Percentiles rank a stretch among this genome's conserved stretches.
Evolutionary conservation across 2,797 vertebrate genomes (phyloP).

Genomic region (Catamblyrhynchus diadema): DNA sequence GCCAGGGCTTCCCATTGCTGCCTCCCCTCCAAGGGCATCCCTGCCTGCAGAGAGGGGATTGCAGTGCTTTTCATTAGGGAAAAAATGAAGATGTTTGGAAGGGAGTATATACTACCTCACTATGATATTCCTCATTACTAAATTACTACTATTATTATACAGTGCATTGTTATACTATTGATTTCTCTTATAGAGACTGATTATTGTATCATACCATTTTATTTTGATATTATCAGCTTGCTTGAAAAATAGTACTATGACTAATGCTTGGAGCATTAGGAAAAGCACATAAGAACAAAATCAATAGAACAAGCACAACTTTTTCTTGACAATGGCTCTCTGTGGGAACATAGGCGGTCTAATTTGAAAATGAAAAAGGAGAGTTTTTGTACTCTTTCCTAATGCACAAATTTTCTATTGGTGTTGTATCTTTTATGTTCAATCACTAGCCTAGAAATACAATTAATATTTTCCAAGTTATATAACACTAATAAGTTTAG

Average conservation of each 20-base stretch:
- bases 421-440: not conserved
- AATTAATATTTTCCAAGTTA: not conserved
- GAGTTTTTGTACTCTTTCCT: not conserved
- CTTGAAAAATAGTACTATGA: not conserved
- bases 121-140: not conserved
- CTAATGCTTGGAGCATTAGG: not conserved
- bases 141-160: not conserved
- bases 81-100: not conserved
- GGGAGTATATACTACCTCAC: accelerated
- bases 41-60: not conserved
- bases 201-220: not conserved
- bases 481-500: not conserved
- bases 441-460: not conserved
- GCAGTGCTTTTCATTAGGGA: not conserved
- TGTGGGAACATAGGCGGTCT: not conserved
- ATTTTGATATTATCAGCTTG: not conserved
- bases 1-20: not conserved
- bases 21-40: not conserved
- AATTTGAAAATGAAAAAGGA: not conserved
- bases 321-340: not conserved
- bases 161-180: not conserved
- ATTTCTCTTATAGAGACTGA: not conserved
- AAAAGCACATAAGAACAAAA: not conserved
- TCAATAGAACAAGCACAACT: not conserved
- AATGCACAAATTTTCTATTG: not conserved